Conservation (phyloP, 2,797 vertebrate species). For the Australoheros facetus region DNA sequence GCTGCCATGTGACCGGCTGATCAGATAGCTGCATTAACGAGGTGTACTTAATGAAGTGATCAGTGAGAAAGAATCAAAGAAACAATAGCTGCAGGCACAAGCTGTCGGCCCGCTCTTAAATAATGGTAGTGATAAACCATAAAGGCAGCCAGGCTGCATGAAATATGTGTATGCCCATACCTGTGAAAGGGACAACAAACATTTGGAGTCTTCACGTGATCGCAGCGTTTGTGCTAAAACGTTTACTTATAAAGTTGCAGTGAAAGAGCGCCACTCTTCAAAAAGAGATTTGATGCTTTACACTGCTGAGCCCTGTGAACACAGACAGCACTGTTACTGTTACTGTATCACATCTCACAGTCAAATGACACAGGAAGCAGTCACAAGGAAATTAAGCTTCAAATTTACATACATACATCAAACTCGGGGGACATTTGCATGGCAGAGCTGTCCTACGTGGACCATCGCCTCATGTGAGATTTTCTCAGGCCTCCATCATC, state of each 20-base stretch:
- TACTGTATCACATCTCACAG: conserved; percentile 46
- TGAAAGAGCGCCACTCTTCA: neutral
- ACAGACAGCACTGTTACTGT: conserved; percentile 35
- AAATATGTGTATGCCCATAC: neutral
- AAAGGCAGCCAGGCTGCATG: accelerated
- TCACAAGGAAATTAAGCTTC: conserved; percentile 26
- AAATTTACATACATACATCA: conserved; percentile 47
- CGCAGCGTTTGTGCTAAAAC: neutral
- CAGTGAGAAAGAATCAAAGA: neutral
- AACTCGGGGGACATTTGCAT: conserved; percentile 47
- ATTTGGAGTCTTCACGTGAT: neutral
- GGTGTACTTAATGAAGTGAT: neutral
- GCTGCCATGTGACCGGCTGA: neutral
- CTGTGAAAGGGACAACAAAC: neutral
- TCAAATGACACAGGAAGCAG: conserved; percentile 58
- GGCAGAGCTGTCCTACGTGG: neutral
- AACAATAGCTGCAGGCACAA: neutral
- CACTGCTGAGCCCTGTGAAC: neutral
- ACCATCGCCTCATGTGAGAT: neutral
- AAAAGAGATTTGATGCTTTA: neutral
- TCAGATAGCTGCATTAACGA: neutral
- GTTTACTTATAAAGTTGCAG: neutral
- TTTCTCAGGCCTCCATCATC: neutral
- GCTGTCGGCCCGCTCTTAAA: neutral
- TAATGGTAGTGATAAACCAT: neutral